Evolutionary conservation across 1,140 invertebrate genomes (phyloP).

Genomic region (Luehdorfia chinensis): DNA sequence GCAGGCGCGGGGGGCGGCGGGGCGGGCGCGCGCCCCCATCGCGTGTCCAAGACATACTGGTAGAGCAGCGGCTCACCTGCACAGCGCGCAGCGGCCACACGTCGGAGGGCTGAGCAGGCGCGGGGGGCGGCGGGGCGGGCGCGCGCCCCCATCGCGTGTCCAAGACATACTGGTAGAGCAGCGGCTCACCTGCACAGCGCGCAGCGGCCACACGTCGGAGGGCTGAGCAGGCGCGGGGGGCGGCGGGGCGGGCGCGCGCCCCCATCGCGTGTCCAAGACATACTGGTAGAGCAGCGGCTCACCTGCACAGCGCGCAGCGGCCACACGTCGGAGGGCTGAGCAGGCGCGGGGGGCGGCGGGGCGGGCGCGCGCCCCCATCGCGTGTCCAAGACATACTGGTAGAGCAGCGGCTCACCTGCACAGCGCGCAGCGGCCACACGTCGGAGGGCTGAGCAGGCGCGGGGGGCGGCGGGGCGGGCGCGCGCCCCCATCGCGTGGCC

Average conservation of each 20-base stretch:
- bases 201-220: conserved; percentile 62
- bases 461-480: conserved; percentile 16
- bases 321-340: conserved; percentile 61
- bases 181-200: conserved; percentile 49
- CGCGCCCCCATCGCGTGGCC: conserved; percentile 30
- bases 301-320: conserved; percentile 48
- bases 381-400: no score
- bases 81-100: conserved; percentile 40
- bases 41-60: no score
- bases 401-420: conserved; percentile 18
- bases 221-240: conserved; percentile 22
- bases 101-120: conserved; percentile 55
- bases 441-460: no score
- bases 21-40: conserved; percentile 21
- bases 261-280: no score
- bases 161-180: no score
- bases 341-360: conserved; percentile 18
- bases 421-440: conserved; percentile 19
- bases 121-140: conserved; percentile 24
- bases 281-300: no score
- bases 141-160: no score
- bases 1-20: conserved; percentile 18
- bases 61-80: no score
- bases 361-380: no score
- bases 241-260: conserved; percentile 28